Evolutionary conservation across 2,797 vertebrate species (phyloP), one percentile per base, ranked within the genome.

Genomic region (Poeciliopsis presidionis): DNA sequence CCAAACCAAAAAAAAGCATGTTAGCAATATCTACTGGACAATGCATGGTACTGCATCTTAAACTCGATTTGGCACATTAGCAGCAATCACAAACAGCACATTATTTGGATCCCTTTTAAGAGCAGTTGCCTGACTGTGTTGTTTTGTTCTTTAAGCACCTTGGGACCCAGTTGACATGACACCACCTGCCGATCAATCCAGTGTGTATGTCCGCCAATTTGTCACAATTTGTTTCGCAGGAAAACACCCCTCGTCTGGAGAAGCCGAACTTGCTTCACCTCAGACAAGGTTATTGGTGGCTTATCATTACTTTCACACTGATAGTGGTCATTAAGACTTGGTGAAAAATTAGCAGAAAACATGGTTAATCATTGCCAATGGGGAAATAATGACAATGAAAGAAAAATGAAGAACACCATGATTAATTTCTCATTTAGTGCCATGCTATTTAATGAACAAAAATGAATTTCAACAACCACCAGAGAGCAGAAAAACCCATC

Each of bases 21-120:
- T 65, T 45, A 86, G 89, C 90, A 82, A 36, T 90, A 89, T 84
- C 92, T 86, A 49, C 65, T 93, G 93, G 91, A 78, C 51, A 2
- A 39, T n/a, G 72, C 7, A 30, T 53, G 84, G 28, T 53, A 87
- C 7, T 93, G 86, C 93, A 91, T 1, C 2, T 69, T 75, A 13
- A 45, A 33, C 25, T 69, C 12, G 7, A 30, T 45, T 46, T 30
- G 8, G 22, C 18, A 47, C 45, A 73, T 55, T 9, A 36, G 30
- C 13, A 55, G 13, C 39, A 45, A 70, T 28, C 13, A 16, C 67
- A 45, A 70, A 28, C 13, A 14, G 47, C 6, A 67, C 18, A 16
- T 5, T 18, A 36, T 67, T 22, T 36, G 7, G 46, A 69, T 51
- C 36, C 25, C 9, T 49, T 36, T 33, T 47, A 9, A 13, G 20